Evolutionary conservation across 1,140 invertebrate genomes (phyloP).

Genomic region (Euglossa dilemma): DNA sequence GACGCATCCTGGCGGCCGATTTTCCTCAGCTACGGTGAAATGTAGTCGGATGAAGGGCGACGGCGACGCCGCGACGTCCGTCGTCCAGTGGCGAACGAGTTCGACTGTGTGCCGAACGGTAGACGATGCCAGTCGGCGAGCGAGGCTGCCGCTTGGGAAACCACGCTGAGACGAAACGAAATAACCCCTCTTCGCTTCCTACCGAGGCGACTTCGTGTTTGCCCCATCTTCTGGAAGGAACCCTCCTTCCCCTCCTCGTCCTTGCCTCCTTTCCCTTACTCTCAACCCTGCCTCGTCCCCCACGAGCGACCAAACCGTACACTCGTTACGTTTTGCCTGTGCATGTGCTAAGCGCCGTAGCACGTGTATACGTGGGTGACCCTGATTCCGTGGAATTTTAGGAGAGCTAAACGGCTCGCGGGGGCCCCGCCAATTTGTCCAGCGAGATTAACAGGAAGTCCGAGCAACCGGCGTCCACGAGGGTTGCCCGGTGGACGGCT

Average conservation of each 20-base stretch:
- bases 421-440: background rate
- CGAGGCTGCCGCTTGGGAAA: constrained; percentile 61
- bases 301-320: constrained; percentile 23
- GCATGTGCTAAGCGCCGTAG: background rate
- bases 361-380: constrained; percentile 27
- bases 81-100: constrained; percentile 74
- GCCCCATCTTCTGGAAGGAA: constrained; percentile 59
- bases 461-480: background rate
- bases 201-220: constrained; percentile 58
- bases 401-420: background rate
- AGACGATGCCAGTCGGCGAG: constrained; percentile 52
- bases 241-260: constrained; percentile 32
- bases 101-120: constrained; percentile 75
- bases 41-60: constrained; percentile 16
- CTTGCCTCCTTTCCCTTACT: constrained; percentile 36
- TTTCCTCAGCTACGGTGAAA: background rate
- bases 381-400: constrained; percentile 26
- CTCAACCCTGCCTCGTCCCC: constrained; percentile 30
- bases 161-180: constrained; percentile 63
- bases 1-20: constrained; percentile 40
- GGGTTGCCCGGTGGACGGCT: background rate
- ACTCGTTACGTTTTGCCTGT: constrained; percentile 32
- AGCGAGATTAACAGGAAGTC: background rate
- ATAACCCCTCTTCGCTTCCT: constrained; percentile 66
- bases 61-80: constrained; percentile 67